These are phyloP conservation scores for Psephotus haematonotus DNA, from an alignment of 2,113 vertebrate genomes.

Conservation along the genomic window DNA sequence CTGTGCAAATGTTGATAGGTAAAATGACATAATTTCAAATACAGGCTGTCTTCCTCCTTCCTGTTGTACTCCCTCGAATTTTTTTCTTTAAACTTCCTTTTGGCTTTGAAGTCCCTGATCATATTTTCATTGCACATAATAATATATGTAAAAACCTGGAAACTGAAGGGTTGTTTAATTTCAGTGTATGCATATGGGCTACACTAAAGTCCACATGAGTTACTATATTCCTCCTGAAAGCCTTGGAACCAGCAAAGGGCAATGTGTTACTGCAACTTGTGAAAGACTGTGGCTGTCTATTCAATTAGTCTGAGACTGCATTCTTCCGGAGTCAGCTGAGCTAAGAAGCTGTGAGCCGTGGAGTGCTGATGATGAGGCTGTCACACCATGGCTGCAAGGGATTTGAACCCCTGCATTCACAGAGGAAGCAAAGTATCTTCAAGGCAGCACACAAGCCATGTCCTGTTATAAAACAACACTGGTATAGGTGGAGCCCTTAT, in stretches of 20 bases:
- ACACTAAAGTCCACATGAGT: not conserved
- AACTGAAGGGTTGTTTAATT: not conserved
- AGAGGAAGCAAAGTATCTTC: not conserved
- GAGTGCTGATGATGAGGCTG: not conserved
- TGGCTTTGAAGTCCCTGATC: not conserved
- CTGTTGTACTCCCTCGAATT: not conserved
- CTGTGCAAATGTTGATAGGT: not conserved
- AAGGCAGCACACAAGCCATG: not conserved
- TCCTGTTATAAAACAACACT: not conserved
- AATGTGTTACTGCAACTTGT: not conserved
- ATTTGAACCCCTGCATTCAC: not conserved
- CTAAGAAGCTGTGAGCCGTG: not conserved
- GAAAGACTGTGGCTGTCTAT: constrained; percentile 3
- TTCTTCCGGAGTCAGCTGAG: not conserved
- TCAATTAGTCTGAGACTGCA: not conserved
- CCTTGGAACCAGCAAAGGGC: not conserved
- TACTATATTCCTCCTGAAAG: not conserved
- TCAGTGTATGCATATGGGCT: not conserved
- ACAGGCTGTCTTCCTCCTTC: not conserved
- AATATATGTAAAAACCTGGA: not conserved
- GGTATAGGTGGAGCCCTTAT: not conserved
- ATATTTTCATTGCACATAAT: not conserved
- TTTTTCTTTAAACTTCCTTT: not conserved
- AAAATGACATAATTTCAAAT: not conserved
- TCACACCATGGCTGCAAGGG: not conserved